Percentiles rank a stretch among this genome's conserved stretches.
phyloP scores from a whole-genome alignment of 2,888 invertebrate species.

The Nysson spinosus region DNA sequence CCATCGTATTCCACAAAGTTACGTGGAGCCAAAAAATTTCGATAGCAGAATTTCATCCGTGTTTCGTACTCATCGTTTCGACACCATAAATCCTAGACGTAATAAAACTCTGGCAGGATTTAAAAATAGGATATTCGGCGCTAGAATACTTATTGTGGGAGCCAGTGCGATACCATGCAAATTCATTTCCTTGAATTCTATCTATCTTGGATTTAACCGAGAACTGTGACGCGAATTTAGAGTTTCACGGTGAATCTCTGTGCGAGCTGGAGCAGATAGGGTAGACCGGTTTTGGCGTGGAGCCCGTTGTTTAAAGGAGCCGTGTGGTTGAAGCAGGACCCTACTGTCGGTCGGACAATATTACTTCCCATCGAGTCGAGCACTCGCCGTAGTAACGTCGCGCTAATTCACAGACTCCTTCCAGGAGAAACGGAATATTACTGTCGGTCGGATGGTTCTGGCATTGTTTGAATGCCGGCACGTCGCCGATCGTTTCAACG shows the following conservation, averaged over 20 bases:
- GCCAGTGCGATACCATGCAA: slow-evolving; percentile 33
- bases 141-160: slow-evolving; percentile 5
- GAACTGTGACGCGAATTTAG: slow-evolving; percentile 50
- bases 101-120: slow-evolving; percentile 5
- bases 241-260: slow-evolving; percentile 33
- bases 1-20: too few species aligned
- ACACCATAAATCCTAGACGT: background rate
- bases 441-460: slow-evolving; percentile 39
- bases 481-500: slow-evolving; percentile 14
- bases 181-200: slow-evolving; percentile 51
- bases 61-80: too few species aligned
- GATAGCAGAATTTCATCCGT: background rate
- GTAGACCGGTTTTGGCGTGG: slow-evolving; percentile 52
- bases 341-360: slow-evolving; percentile 49
- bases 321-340: slow-evolving; percentile 53
- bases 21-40: too few species aligned
- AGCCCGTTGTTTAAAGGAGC: slow-evolving; percentile 54
- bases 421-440: slow-evolving; percentile 48
- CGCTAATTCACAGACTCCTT: slow-evolving; percentile 49
- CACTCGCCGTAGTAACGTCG: slow-evolving; percentile 48
- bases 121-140: slow-evolving; percentile 10
- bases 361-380: slow-evolving; percentile 57
- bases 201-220: slow-evolving; percentile 54
- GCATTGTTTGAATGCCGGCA: slow-evolving; percentile 35
- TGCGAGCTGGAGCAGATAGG: slow-evolving; percentile 25